Evolutionary conservation across 2,113 vertebrate species (phyloP).

Genomic region (Paraplagusia blochii): DNA sequence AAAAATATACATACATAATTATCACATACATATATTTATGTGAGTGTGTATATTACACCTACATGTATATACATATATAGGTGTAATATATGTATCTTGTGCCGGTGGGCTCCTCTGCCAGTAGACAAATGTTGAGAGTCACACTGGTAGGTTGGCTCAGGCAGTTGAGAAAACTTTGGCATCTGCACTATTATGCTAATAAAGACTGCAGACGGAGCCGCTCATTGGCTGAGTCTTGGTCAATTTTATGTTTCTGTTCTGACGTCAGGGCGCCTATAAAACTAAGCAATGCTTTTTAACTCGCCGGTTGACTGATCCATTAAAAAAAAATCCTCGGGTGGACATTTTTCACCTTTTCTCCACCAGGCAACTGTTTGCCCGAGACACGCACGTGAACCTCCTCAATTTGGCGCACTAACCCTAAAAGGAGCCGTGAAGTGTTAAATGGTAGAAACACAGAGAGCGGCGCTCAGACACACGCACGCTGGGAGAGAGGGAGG

Average conservation of each 20-base stretch:
- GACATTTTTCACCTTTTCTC: conserved; percentile 59
- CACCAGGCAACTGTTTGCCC: conserved; percentile 77
- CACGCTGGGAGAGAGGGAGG: conserved; percentile 80
- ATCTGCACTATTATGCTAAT: conserved; percentile 94
- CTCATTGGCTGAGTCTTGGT: conserved; percentile 86
- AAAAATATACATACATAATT: too few relatives aligned
- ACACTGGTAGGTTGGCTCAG: conserved; percentile 40
- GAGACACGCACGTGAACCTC: conserved; percentile 75
- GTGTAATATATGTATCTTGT: conserved; percentile 30
- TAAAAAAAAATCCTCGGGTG: conserved; percentile 72
- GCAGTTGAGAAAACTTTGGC: conserved; percentile 86
- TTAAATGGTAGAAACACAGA: conserved; percentile 80
- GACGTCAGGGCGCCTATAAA: conserved; percentile 97
- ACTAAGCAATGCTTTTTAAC: conserved; percentile 96
- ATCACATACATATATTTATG: too few relatives aligned
- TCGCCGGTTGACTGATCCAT: conserved; percentile 89
- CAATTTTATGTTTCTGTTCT: conserved; percentile 84
- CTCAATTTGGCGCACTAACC: conserved; percentile 78
- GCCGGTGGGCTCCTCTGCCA: conserved; percentile 70
- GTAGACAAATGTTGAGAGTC: too few relatives aligned
- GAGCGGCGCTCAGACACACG: conserved; percentile 76
- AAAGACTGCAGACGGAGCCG: conserved; percentile 58
- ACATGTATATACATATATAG: too few relatives aligned
- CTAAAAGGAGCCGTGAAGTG: conserved; percentile 84
- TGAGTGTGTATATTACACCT: too few relatives aligned